A percentile compares a stretch with the other conserved stretches of the same genome.
phyloP scores from a whole-genome alignment of 2,888 invertebrate genomes.

The Thalpophila matura region DNA sequence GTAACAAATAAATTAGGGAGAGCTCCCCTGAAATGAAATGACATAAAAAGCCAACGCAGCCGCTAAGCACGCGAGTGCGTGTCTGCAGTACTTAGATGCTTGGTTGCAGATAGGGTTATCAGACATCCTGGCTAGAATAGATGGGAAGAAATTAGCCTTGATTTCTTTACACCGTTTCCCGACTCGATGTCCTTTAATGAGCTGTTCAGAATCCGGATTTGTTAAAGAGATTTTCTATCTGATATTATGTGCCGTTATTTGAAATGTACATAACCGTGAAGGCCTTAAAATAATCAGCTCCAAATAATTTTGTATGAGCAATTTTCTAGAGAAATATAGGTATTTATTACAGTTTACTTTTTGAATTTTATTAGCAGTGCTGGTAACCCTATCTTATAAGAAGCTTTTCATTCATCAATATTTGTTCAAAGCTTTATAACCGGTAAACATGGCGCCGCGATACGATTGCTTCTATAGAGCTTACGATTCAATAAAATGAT shows the following conservation, averaged over 20 bases:
- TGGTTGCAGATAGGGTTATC: conserved; percentile 48
- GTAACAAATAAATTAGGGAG: conserved; percentile 58
- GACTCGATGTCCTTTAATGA: conserved; percentile 2
- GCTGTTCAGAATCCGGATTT: background rate
- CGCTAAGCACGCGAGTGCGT: conserved; percentile 58
- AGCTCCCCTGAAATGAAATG: conserved; percentile 52
- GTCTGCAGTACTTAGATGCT: conserved; percentile 46
- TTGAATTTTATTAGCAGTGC: background rate
- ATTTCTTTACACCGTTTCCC: conserved; percentile 13
- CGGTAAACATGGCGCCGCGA: conserved; percentile 41
- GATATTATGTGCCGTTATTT: background rate
- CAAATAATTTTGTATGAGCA: background rate
- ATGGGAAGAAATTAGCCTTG: conserved; percentile 6
- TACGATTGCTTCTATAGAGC: conserved; percentile 33
- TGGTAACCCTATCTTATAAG: conserved; percentile 47
- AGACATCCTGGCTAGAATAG: conserved; percentile 17
- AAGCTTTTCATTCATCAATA: conserved; percentile 52
- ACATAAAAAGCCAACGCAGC: conserved; percentile 44
- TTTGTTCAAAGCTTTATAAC: conserved; percentile 47
- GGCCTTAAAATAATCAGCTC: background rate
- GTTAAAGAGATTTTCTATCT: background rate
- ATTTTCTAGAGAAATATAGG: background rate
- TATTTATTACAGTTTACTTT: no score
- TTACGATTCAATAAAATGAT: conserved; percentile 46
- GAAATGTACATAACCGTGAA: no score